Base-by-base conservation (phyloP, 2,113 vertebrate species). In the Chunga burmeisteri region DNA sequence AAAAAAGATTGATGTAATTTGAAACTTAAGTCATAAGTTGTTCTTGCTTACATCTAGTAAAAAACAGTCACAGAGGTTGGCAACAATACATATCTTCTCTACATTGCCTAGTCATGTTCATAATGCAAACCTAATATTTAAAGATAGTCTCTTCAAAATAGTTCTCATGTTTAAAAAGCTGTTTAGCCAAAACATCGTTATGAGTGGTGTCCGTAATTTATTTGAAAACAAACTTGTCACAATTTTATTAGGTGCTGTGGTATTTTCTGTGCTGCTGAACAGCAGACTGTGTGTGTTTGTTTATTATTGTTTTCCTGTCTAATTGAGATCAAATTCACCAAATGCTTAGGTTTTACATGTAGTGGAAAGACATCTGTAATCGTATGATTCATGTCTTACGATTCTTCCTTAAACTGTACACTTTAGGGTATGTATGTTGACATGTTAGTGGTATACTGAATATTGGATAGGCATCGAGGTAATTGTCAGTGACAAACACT, bases 401-500 rank as follows among this genome's bases (percentile, higher is more conserved):
- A 66, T 89, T 95, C 38, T 86, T 93, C 40, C 72, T 95, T 49
- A 87, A 96, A 58, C 53, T 70, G 25, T 77, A 73, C 29, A 26
- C 55, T 72, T 72, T 71, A 75, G 92, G 82, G 81, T 95, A 79
- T 75, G 17, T 73, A 56, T 47, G 66, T 95, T 96, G 95, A 86
- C 55, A 6, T 52, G 22, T 73, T 71, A 49, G 58, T 83, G 9
- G 2, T 81, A 66, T 77, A 55, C n/a, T 93, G 90, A 95, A 81
- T 94, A 84, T 36, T 68, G 74, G 75, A 26, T 55, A 84, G 63
- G 30, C 91, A 75, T 94, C 74, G 92, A 78, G 16, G 4, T 97
- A 95, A 94, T 96, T 92, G 81, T 90, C 56, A 56, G 63, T 86
- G 92, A 68, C 90, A 97, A 79, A 81, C 81, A 94, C 91, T 84